These are phyloP conservation scores for Micrastur ruficollis DNA, from an alignment of 2,797 vertebrate genomes.

Conservation along the genomic window DNA sequence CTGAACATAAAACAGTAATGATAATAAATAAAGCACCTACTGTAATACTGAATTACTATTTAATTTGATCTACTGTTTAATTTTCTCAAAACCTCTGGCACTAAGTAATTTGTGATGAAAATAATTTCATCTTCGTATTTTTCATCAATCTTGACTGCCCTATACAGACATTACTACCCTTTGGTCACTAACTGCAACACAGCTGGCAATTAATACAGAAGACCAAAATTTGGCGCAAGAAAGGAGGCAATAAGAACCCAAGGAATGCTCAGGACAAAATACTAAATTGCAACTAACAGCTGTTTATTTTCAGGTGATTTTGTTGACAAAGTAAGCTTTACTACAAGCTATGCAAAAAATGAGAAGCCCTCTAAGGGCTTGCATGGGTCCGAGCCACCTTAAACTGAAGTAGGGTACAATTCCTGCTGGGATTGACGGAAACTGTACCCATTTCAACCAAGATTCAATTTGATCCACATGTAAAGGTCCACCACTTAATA, in stretches of 20 bases:
- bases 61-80: conserved; percentile 12
- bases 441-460: neutral
- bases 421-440: neutral
- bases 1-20: neutral
- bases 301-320: neutral
- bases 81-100: conserved; percentile 17
- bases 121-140: neutral
- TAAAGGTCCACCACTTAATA: neutral
- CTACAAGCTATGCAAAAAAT: neutral
- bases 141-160: neutral
- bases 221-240: neutral
- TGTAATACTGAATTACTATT: neutral
- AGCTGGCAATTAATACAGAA: neutral
- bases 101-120: conserved; percentile 14
- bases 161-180: neutral
- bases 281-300: neutral
- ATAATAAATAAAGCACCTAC: neutral
- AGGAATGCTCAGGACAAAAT: neutral
- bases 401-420: neutral
- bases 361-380: neutral
- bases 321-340: neutral
- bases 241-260: neutral
- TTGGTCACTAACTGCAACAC: neutral
- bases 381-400: neutral
- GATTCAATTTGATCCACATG: neutral